Evolutionary conservation across 2,888 invertebrate genomes (phyloP), one percentile per base, ranked within the genome.

Genomic region (Meandrusa payeni): DNA sequence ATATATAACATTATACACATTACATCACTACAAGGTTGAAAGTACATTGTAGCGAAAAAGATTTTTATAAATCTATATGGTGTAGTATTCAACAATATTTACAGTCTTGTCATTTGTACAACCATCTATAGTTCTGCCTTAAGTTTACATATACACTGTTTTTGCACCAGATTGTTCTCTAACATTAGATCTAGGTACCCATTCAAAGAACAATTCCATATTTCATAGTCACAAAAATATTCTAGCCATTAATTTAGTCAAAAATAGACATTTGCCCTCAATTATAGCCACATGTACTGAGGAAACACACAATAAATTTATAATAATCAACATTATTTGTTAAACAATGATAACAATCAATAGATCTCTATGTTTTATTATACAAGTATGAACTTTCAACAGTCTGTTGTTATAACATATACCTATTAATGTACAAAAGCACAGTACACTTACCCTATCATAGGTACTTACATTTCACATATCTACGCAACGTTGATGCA

Each of bases 81-180:
- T 48, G 39, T 50, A 51, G 46, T 52, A 47, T 50, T 69, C 61
- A 55, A 61, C 60, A 64, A 57, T 67, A 64, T 72, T 72, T 75
- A 76, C 83, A 85, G 82, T 82, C 83, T 82, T 81, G 69, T 73
- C 64, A 75, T 81, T 83, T 83, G 82, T 82, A 85, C 80, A 80
- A 74, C 61, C 69, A 74, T 73, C 65, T 64, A 64, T 62, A 60
- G 63, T 64, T 65, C 70, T 72, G 62, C 56, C 61, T 57, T 69
- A 71, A 64, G 64, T 67, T 63, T 74, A 79, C 74, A 63, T 76
- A 76, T 73, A 78, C 48, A 52, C 51, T 57, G 52, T 50, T 58
- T 62, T 61, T 67, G 69, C 66, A 68, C 64, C 60, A 71, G 73
- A 66, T 66, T 62, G 50, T 67, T 68, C 59, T 68, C 69, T 72